Conservation (phyloP, 2,113 vertebrate genomes). For the Chamaetylas fuelleborni region DNA sequence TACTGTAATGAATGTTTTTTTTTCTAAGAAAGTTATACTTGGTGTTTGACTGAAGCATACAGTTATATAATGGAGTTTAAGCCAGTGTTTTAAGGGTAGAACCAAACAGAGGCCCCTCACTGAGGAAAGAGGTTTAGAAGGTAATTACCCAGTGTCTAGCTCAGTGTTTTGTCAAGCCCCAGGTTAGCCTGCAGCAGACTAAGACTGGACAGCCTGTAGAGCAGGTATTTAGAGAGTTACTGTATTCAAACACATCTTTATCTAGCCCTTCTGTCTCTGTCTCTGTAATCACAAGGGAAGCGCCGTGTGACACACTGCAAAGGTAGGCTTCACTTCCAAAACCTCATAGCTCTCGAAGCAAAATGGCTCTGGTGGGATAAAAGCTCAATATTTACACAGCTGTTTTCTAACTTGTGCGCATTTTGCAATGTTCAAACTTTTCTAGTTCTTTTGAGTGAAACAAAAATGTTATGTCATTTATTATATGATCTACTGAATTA, state of each 20-base stretch:
- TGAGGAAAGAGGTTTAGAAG: background rate
- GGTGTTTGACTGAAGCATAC: background rate
- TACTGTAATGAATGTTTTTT: background rate
- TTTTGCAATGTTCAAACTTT: background rate
- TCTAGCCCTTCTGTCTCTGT: conserved; percentile 90
- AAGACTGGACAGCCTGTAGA: background rate
- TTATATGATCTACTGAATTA: conserved; percentile 14
- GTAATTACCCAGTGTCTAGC: background rate
- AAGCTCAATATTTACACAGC: background rate
- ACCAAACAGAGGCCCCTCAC: background rate
- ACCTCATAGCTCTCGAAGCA: conserved; percentile 75
- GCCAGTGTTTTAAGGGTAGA: background rate
- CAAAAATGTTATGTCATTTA: background rate
- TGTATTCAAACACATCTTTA: conserved; percentile 75
- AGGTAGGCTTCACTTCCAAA: conserved; percentile 85
- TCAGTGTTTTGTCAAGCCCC: background rate
- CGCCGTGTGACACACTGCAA: conserved; percentile 98
- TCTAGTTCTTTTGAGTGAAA: background rate
- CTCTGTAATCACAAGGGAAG: conserved; percentile 95
- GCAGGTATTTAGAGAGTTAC: conserved; percentile 59
- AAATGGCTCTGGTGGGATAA: conserved; percentile 33
- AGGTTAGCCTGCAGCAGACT: background rate
- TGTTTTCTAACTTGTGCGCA: background rate
- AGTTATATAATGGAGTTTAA: background rate
- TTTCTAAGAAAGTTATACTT: background rate